phyloP scores from a whole-genome alignment of 37 sponge, comb jelly and placozoan species.

The Ephydatia muelleri region DNA sequence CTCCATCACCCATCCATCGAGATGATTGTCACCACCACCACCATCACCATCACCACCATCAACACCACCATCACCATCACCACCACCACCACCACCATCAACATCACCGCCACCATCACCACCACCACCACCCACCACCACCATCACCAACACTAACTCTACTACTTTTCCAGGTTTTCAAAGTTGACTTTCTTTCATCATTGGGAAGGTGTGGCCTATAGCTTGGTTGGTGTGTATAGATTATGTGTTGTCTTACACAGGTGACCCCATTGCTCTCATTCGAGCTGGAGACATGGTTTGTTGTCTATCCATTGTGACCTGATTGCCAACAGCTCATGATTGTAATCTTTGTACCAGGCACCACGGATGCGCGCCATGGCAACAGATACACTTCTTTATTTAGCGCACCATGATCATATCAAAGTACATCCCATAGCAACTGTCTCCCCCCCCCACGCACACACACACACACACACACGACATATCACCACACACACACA shows the following conservation, averaged over 20 bases:
- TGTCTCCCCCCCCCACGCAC: no score
- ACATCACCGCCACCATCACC: no score
- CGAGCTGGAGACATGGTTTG: slow-evolving; percentile 47
- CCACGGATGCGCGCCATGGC: slow-evolving; percentile 24
- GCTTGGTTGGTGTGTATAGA: not conserved
- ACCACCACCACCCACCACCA: no score
- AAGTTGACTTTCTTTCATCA: slow-evolving; percentile 7
- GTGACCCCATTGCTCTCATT: slow-evolving; percentile 32
- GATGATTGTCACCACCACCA: no score
- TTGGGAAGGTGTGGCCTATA: slow-evolving; percentile 8
- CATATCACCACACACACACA: no score
- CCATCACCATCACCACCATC: no score
- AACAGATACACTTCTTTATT: slow-evolving; percentile 3
- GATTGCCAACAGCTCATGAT: not conserved
- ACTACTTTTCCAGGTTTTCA: not conserved
- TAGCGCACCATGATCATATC: slow-evolving; percentile 20
- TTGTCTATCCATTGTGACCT: not conserved
- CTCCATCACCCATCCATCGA: no score
- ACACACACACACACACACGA: no score
- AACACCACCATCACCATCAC: no score
- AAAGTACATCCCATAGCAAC: slow-evolving; percentile 9
- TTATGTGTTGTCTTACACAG: not conserved
- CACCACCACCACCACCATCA: no score
- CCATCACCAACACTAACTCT: slow-evolving; percentile 8
- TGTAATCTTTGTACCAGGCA: slow-evolving; percentile 3